Evolutionary conservation across 2,113 vertebrate genomes (phyloP), one percentile per base, ranked within the genome.

Genomic region (Pteropus alecto): DNA sequence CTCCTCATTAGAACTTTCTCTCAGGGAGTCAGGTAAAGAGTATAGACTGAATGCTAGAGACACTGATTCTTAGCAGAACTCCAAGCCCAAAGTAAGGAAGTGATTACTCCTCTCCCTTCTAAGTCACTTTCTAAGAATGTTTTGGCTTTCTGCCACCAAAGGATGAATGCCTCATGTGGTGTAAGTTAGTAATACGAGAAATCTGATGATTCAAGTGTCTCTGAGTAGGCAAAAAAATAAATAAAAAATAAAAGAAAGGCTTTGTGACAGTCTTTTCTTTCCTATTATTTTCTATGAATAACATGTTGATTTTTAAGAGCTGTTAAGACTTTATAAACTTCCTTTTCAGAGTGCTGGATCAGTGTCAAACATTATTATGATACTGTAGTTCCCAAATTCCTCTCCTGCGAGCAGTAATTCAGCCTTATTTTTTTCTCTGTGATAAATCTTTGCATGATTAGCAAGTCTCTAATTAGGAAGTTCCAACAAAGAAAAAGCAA

Each of bases 261-360:
- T n/a, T 56, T n/a, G 7, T 68, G 35, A 58, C 46, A 68, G 15
- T 16, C 70, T 58, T 70, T 7, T 93, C 22, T 78, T 83, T 54
- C 71, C 38, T 90, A 11, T 65, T 91, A 46, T 63, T 96, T 79
- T 78, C 46, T 71, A 13, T 28, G 43, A 41, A n/a, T 63, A 85
- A 35, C 46, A 15, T 41, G 76, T 78, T 95, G 78, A 60, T 77
- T 87, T 84, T 87, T 90, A 97, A 41, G 78, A 95, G 73, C 68
- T 61, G 51, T 65, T 87, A 87, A 48, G 82, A 95, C 78, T 95
- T 98, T 87, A 93, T 87, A 96, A 94, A 92, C 89, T 92, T 93
- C 73, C 63, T 83, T 97, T 92, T 58, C n/a, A 33, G 82, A 91
- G 43, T 77, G 33, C 90, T 91, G 60, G 81, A 77, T 97, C 58